Conservation (phyloP, 2,888 invertebrate species). For the Tupiocoris notatus region DNA sequence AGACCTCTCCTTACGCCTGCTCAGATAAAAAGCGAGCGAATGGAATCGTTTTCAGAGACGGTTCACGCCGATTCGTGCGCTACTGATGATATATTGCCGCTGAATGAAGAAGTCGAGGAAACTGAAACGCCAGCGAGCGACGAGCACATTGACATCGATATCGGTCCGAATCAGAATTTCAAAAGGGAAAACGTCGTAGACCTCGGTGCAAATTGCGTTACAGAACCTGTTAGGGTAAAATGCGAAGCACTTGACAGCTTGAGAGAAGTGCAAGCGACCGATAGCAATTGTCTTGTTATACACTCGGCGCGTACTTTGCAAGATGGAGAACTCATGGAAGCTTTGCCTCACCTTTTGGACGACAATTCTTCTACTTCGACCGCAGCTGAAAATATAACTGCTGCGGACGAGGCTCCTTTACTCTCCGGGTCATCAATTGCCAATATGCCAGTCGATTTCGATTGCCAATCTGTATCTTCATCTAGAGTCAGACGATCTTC, state of each 20-base stretch:
- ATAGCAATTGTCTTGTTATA: not conserved
- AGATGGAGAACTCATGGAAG: not conserved
- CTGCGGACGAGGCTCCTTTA: not conserved
- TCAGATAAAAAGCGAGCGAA: conserved; percentile 7
- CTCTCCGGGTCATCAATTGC: not conserved
- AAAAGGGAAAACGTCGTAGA: not conserved
- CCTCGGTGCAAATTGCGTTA: not conserved
- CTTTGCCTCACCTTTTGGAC: no score
- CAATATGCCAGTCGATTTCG: conserved; percentile 24
- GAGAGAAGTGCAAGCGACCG: not conserved
- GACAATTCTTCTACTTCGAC: no score
- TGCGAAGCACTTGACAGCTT: not conserved
- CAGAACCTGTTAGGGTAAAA: not conserved
- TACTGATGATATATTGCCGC: not conserved
- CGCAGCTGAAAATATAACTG: not conserved
- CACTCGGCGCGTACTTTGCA: not conserved
- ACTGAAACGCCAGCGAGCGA: not conserved
- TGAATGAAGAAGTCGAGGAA: not conserved
- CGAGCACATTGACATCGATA: not conserved
- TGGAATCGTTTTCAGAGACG: not conserved
- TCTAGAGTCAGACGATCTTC: no score
- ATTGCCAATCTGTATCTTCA: no score
- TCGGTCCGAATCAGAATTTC: not conserved
- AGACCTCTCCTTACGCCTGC: conserved; percentile 13
- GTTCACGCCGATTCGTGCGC: no score